These are phyloP conservation scores for Ictalurus punctatus DNA, from an alignment of 2,113 vertebrate species.

Conservation along the genomic window DNA sequence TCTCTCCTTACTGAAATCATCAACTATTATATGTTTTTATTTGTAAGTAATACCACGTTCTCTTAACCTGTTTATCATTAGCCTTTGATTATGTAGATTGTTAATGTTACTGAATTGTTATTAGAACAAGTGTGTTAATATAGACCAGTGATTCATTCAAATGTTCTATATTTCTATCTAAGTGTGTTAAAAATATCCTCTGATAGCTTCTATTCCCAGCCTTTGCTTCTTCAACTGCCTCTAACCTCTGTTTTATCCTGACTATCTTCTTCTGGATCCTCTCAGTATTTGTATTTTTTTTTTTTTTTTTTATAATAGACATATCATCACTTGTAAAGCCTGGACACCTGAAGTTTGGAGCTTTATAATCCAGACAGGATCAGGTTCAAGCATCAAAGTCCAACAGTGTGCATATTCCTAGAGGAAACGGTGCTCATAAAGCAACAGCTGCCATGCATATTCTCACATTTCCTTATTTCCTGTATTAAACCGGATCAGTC, in stretches of 20 bases:
- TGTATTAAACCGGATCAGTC: conserved; percentile 30
- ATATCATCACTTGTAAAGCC: neutral
- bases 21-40: neutral
- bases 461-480: conserved; percentile 52
- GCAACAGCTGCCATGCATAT: conserved; percentile 59
- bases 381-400: conserved; percentile 62
- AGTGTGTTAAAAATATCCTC: neutral
- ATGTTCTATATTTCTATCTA: neutral
- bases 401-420: conserved; percentile 54
- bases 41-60: neutral
- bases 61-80: neutral
- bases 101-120: neutral
- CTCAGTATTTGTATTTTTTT: neutral
- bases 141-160: neutral
- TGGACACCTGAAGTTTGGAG: conserved; percentile 17
- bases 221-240: neutral
- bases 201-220: neutral
- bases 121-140: neutral
- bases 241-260: neutral
- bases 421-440: conserved; percentile 58
- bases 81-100: neutral
- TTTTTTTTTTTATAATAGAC: neutral
- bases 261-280: neutral
- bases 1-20: neutral
- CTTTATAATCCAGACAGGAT: conserved; percentile 54